These are phyloP conservation scores for Dromiciops gliroides DNA, from an alignment of 2,113 vertebrate species.

Conservation along the genomic window DNA sequence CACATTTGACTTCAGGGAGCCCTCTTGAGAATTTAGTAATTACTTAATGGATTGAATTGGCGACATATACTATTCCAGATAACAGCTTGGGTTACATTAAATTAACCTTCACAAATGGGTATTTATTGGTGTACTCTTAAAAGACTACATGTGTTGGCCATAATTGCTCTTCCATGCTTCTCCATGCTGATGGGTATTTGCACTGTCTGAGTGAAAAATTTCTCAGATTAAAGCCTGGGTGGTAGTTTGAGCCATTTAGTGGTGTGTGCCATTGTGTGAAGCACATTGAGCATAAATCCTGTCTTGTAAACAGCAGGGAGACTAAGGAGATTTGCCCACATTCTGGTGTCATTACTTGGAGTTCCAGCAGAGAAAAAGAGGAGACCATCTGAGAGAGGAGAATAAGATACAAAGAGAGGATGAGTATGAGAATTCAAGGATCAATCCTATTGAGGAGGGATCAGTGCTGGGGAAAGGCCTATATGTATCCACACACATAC, in stretches of 20 bases:
- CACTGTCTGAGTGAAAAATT: slow-evolving; percentile 76
- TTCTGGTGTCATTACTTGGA: slow-evolving; percentile 78
- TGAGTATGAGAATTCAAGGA: slow-evolving; percentile 34
- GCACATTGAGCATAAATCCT: slow-evolving; percentile 85
- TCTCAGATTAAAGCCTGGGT: slow-evolving; percentile 79
- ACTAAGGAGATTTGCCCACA: slow-evolving; percentile 80
- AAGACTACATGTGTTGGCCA: slow-evolving; percentile 72
- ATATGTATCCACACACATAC: neutral
- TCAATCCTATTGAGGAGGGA: slow-evolving; percentile 29
- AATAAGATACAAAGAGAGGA: slow-evolving; percentile 8
- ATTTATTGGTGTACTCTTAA: slow-evolving; percentile 83
- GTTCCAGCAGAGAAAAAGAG: slow-evolving; percentile 77
- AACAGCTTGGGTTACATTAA: slow-evolving; percentile 88
- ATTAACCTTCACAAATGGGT: slow-evolving; percentile 85
- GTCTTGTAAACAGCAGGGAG: slow-evolving; percentile 82
- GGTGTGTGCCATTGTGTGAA: slow-evolving; percentile 84
- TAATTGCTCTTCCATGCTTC: slow-evolving; percentile 77
- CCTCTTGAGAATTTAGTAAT: slow-evolving; percentile 82
- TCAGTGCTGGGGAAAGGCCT: neutral
- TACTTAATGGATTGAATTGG: slow-evolving; percentile 85
- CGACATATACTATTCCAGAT: slow-evolving; percentile 81
- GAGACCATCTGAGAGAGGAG: slow-evolving; percentile 50
- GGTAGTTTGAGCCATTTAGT: slow-evolving; percentile 79
- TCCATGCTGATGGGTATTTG: slow-evolving; percentile 73
- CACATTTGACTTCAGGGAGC: slow-evolving; percentile 82